Base-by-base conservation (phyloP, 1,140 invertebrate genomes). In the Drosophila hydei region DNA sequence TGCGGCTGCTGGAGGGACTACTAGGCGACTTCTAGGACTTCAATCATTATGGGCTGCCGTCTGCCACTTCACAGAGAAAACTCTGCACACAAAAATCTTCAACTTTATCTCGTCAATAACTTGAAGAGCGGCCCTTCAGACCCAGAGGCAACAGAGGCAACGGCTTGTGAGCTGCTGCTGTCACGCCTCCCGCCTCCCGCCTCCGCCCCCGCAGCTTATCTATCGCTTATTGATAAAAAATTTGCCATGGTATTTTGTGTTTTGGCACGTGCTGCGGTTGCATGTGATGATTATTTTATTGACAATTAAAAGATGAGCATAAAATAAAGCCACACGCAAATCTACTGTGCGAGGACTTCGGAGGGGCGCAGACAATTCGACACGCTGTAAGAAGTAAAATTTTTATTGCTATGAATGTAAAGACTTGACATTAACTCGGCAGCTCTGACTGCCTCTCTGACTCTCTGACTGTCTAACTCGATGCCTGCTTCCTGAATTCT, bases 91-190 rank as follows among this genome's bases (percentile, higher is more conserved):
- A 69, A 88, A 87, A 87, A 88, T 87, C 83, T 77, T 87, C 83
- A 87, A 87, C 84, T 87, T 88, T 87, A 87, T 87, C 83, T 83
- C 84, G 83, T 87, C 83, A 87, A 87, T 87, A 87, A 88, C 83
- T 87, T 87, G 76, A 62, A 62, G 65, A 48, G 71, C 36, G 21
- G 52, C 43, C 55, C 64, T 68, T 30, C 48, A 51, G 48, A 33
- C 42, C 21, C 23, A 54, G 55, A 19, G 30, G 12, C 30, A 16
- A 4, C 51, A 12, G 14, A 23, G 1, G 1, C 21, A 19, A 51
- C 30, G 30, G 30, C 14, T 18, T 18, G 30, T 12, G 7, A 33
- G 25, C 7, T 27, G 21, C 14, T 27, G 50, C 19, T 16, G 56
- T 11, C 45, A 19, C 8, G 21, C 42, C 16, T 33, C 8, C 9